A percentile compares a stretch with the other conserved stretches of the same genome.
Evolutionary conservation across 2,797 vertebrate species (phyloP).

Genomic region (Malacoraja senta): DNA sequence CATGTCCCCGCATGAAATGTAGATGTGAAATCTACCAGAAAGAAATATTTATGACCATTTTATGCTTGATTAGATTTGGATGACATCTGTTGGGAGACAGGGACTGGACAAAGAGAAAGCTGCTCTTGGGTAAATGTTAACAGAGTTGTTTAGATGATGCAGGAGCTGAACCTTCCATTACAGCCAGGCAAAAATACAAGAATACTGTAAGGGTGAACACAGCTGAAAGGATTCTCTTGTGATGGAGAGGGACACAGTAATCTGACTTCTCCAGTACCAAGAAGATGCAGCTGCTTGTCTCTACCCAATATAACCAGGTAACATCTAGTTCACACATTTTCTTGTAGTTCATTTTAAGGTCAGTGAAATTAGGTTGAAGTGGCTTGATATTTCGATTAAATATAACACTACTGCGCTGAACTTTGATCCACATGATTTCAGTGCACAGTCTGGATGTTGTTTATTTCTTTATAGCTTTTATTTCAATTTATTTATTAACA

Average conservation of each 20-base stretch:
- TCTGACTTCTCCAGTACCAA: slow-evolving; percentile 45
- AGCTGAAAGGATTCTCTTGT: slow-evolving; percentile 57
- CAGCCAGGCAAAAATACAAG: slow-evolving; percentile 65
- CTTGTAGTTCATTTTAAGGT: slow-evolving; percentile 21
- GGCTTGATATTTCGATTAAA: slow-evolving; percentile 14
- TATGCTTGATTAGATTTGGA: slow-evolving; percentile 97
- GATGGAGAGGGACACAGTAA: slow-evolving; percentile 54
- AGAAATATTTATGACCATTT: slow-evolving; percentile 99
- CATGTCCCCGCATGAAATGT: slow-evolving; percentile 87
- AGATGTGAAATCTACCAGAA: slow-evolving; percentile 98
- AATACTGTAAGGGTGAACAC: slow-evolving; percentile 60
- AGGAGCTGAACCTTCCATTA: slow-evolving; percentile 63
- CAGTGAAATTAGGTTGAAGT: slow-evolving; percentile 20
- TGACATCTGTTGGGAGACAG: slow-evolving; percentile 87
- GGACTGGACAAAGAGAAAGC: slow-evolving; percentile 81
- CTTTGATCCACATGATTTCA: background rate
- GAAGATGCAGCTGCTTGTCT: slow-evolving; percentile 51
- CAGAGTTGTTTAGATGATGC: slow-evolving; percentile 72
- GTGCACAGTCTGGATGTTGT: background rate
- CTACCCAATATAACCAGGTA: slow-evolving; percentile 16
- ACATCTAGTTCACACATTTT: background rate
- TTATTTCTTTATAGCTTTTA: too few species aligned
- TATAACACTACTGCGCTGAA: background rate
- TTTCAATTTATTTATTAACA: too few species aligned
- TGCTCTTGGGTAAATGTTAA: slow-evolving; percentile 78